Evolutionary conservation across 2,113 vertebrate genomes (phyloP), one percentile per base, ranked within the genome.

Genomic region (Oenanthe melanoleuca): DNA sequence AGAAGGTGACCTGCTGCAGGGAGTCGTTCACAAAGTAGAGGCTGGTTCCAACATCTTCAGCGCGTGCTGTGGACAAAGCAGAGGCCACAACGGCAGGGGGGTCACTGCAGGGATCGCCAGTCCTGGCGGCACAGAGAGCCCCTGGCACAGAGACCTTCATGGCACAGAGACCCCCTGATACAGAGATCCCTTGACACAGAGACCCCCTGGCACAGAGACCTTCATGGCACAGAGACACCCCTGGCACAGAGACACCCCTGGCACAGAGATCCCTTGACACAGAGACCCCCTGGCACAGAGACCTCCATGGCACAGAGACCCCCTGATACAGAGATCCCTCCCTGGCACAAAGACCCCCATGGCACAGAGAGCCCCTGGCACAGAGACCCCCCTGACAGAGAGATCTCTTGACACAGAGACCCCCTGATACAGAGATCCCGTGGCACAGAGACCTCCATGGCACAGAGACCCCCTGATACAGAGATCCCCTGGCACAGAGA

Each of bases 11-110:
- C 98, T 99, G 99, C 98, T 99, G 99, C 97, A 99, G 95, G 95
- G 99, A 99, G 97, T 99, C 99, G 96, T 99, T 99, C 98, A 99
- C 99, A 99, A 99, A 99, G 98, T 99, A 99, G 98, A 99, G 98
- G 98, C 99, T 99, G 98, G 99, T 99, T 96, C 98, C 97, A 29
- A 97, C 98, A 98, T 98, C 98, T 95, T 99, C 99, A 60, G 98
- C 97, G 94, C 93, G 98, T 97, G 98, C 99, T 99, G 98, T 0
- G 33, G 94, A 80, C 92, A 75, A 38, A 97, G 93, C 44, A 96
- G 82, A 95, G 63, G 17, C 86, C 95, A 28, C 65, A 26, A 11
- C 0, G 15, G 82, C 8, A 0, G 4, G 7, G 10, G 71, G 72
- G 89, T 93, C 81, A 94, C 33, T 4, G 44, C 22, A 8, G 71